Evolutionary conservation across 2,113 vertebrate species (phyloP), one percentile per base, ranked within the genome.

Genomic region (Rhombomys opimus): DNA sequence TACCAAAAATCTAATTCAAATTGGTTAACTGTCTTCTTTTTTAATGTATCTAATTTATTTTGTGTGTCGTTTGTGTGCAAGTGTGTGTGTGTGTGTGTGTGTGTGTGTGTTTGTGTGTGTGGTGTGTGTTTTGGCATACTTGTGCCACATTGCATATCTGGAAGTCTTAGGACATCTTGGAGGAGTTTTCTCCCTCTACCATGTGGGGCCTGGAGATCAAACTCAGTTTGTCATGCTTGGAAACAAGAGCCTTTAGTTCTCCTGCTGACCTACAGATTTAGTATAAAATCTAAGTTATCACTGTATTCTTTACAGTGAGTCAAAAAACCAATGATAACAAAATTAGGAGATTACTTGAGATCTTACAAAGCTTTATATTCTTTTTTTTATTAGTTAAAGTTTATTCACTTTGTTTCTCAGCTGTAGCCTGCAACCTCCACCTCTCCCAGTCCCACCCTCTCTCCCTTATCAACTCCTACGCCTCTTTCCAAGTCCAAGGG

Each of bases 1-100:
- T 93, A 93, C 35, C 30, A 30, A 95, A 93, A 90, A 27, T 22
- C 4, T 82, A 90, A 97, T 38, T 85, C 63, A 81, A 88, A 41
- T n/a, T 73, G 13, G 25, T 52, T 78, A 52, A 52, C 6, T 77
- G 5, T 52, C 76, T 41, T 78, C 41, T 50, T 27, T 41, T 76
- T 75, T 76, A 76, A 4, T 77, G 7, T 23, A 25, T 25, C 54
- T 23, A 30, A 23, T 41, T 46, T 78, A 27, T n/a, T 77, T 32
- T 78, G 41, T 41, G 41, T 41, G 41, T 52, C n/a, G 20, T n/a
- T 32, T 72, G 20, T 72, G 17, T 22, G 4, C 38, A 35, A 1
- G 41, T 41, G 41, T 41, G 41, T 41, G 41, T 41, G 41, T 41
- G 41, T 41, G 41, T 41, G 41, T 41, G 41, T 41, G 41, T 41